Evolutionary conservation across 2,113 vertebrate genomes (phyloP), one percentile per base, ranked within the genome.

Genomic region (Perca schrenkii): DNA sequence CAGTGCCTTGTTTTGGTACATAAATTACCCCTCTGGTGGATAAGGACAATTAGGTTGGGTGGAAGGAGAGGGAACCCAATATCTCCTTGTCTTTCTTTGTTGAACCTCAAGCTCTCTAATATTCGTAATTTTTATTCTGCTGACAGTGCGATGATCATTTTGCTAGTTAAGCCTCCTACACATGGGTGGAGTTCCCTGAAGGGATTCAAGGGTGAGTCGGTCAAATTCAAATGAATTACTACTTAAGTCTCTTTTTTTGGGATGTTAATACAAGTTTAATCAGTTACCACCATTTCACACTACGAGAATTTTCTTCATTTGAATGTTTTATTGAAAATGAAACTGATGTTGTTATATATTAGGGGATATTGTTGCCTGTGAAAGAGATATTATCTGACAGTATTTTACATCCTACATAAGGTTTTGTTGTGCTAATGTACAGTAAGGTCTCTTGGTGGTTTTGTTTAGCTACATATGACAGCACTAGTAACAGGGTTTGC

Each of bases 41-140:
- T 49, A 31, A 73, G 61, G 15, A 77, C 57, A 73, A 12, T 70
- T 17, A 62, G 43, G 22, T 46, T 61, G 31, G 79, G 56, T 43
- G 36, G 66, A 67, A 64, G 54, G 19, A 46, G 47, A 46, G 8
- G 31, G 25, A 49, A 43, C 4, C 47, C 22, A 22, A 25, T 36
- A 65, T 80, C 21, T 74, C 15, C 78, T 69, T 67, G 64, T 82
- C 14, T 79, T 69, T 68, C 47, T 75, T 64, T 56, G 22, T 76
- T 72, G 47, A 72, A 74, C 34, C 43, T 70, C 14, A 12, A 69
- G 69, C 28, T 68, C 78, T 84, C 64, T 61, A 67, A 69, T 69
- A 70, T n/a, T 86, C 61, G 69, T 72, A 3, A 31, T 86, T 87
- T 76, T n/a, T 36, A 81, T 90, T 86, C 84, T 79, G 91, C 89